Percentiles rank a stretch among this genome's conserved stretches.
These are phyloP conservation scores for Chlorops oryzae DNA, from an alignment of 1,140 invertebrate species.

Conservation along the genomic window DNA sequence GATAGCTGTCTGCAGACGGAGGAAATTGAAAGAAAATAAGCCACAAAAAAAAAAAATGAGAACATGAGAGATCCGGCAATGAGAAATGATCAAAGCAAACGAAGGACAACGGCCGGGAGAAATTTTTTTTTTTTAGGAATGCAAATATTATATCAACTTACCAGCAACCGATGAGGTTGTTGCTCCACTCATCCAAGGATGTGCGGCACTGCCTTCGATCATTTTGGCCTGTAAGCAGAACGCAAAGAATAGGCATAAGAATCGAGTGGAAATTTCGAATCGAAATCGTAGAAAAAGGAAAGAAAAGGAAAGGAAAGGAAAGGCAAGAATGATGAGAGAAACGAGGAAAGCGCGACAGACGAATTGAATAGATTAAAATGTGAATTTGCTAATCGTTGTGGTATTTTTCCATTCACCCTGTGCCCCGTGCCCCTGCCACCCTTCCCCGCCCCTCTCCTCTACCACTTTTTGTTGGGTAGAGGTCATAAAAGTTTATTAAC, in stretches of 20 bases:
- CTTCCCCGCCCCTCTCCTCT: too few relatives aligned
- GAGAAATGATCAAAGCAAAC: neutral
- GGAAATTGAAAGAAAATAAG: conserved; percentile 33
- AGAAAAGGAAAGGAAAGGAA: neutral
- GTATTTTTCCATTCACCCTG: too few relatives aligned
- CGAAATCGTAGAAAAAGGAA: neutral
- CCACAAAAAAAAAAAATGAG: neutral
- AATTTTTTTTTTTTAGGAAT: conserved; percentile 1
- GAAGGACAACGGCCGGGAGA: neutral
- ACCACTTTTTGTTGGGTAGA: too few relatives aligned
- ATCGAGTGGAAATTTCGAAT: too few relatives aligned
- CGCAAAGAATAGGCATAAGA: too few relatives aligned
- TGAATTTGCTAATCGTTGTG: too few relatives aligned
- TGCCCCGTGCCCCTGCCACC: too few relatives aligned
- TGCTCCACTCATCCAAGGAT: conserved; percentile 43
- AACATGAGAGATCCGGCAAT: conserved; percentile 6
- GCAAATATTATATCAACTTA: conserved; percentile 23
- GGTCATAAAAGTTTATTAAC: conserved; percentile 40
- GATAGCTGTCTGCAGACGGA: conserved; percentile 79
- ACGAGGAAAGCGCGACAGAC: neutral
- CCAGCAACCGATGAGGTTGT: conserved; percentile 43
- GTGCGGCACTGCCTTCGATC: conserved; percentile 43
- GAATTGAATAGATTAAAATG: too few relatives aligned
- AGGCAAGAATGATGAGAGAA: neutral
- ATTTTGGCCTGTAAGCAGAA: conserved; percentile 39